Conservation (phyloP, 2,888 invertebrate species). For the Harpalus rufipes region DNA sequence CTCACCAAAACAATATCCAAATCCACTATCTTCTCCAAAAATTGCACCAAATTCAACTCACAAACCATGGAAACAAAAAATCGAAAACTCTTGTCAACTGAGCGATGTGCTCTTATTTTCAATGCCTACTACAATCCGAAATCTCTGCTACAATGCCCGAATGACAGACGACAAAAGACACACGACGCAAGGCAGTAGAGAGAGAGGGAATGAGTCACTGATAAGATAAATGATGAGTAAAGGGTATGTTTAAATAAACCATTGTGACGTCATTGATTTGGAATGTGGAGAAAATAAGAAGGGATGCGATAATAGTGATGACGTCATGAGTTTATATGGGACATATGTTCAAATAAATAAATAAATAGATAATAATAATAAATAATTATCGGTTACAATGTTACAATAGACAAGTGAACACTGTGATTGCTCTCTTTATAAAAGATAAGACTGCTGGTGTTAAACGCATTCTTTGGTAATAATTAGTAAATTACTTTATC, state of each 20-base stretch:
- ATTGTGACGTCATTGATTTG: conserved; percentile 43
- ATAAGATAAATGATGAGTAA: conserved; percentile 44
- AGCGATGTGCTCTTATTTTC: neutral
- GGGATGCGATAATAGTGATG: neutral
- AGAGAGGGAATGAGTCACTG: conserved; percentile 30
- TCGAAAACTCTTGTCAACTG: neutral
- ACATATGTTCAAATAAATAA: neutral
- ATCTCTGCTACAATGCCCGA: conserved; percentile 8
- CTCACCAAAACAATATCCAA: neutral
- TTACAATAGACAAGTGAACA: too few species aligned
- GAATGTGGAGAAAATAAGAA: neutral
- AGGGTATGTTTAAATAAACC: conserved; percentile 50
- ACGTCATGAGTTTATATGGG: neutral
- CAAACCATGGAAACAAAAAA: conserved; percentile 1
- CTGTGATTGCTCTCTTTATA: too few species aligned
- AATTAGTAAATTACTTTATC: too few species aligned
- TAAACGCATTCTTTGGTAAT: too few species aligned
- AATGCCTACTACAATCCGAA: neutral
- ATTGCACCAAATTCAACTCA: conserved; percentile 5
- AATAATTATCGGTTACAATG: too few species aligned
- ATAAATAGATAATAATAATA: neutral
- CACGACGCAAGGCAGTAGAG: conserved; percentile 9
- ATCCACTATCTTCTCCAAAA: neutral
- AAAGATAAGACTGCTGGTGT: too few species aligned
- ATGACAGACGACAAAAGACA: conserved; percentile 16